These are phyloP conservation scores for Pyrocephalus nanus DNA, from an alignment of 2,797 vertebrate species.

Conservation along the genomic window DNA sequence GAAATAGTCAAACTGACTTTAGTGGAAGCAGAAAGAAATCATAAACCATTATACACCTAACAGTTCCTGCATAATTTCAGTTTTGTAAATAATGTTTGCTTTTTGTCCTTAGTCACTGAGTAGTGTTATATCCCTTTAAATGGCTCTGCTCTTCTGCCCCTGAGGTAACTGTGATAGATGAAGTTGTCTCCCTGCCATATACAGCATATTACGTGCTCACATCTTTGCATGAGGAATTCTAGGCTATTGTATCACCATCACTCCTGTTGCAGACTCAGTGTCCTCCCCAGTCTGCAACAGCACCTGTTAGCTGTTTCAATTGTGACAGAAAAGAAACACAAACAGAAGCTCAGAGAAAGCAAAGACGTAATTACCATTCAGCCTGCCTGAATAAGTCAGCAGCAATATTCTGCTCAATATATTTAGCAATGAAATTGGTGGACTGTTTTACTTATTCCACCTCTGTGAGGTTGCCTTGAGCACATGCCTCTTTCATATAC, in stretches of 20 bases:
- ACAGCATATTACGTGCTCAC: accelerated
- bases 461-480: neutral
- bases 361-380: neutral
- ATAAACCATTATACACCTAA: neutral
- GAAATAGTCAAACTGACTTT: neutral
- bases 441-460: neutral
- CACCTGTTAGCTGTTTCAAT: neutral
- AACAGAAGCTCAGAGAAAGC: neutral
- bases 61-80: neutral
- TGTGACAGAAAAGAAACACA: neutral
- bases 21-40: neutral
- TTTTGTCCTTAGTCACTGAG: neutral
- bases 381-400: neutral
- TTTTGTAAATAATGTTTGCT: neutral
- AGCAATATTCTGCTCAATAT: neutral
- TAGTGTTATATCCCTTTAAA: neutral
- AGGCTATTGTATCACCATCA: neutral
- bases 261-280: neutral
- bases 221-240: neutral
- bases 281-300: neutral
- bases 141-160: neutral
- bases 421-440: neutral
- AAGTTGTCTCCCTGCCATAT: neutral
- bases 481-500: accelerated
- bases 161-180: neutral